Evolutionary conservation across 1,140 invertebrate genomes (phyloP), one percentile per base, ranked within the genome.

Genomic region (Drosophila leontia): DNA sequence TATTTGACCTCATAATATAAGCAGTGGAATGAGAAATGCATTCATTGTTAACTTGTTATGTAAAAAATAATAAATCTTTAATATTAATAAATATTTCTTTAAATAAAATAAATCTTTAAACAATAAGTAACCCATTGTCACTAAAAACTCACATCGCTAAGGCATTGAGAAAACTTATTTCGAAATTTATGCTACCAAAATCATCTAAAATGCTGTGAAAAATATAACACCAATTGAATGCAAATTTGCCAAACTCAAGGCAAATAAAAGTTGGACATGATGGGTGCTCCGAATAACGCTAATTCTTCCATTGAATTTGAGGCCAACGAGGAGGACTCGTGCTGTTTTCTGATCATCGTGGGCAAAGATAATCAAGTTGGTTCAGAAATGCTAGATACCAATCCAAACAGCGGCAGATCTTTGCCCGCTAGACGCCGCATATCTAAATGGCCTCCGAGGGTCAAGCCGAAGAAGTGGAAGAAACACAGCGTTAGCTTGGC

Each of bases 271-370:
- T 23, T 51, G 29, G 58, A 26, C 35, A 65, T 56, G 53, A 53
- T 53, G 67, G 55, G 26, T 12, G 23, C 48, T 12, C 26, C 41
- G 5, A 32, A 34, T 17, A 26, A 19, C 17, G 34, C 11, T 3
- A 50, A 44, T n/a, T 56, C 61, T n/a, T 23, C n/a, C 29, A 41
- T 1, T n/a, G 0, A 29, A 34, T 44, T 23, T 12, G 44, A 61
- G 8, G 45, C 47, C 9, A 32, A 7, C 12, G 55, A 50, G 17
- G 55, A 50, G 17, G 47, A 44, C 5, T 79, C 48, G 12, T 64
- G 59, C 15, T 72, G 65, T 42, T 82, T 86, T 26, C 23, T 75
- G 0, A 35, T 86, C 6, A 82, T 62, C 19, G 34, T 86, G 15
- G 57, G 59, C 26, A 69, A 53, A 7, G 59, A 87, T 53, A 70